Conservation (phyloP, 2,888 invertebrate genomes). For the Endotricha flammealis region DNA sequence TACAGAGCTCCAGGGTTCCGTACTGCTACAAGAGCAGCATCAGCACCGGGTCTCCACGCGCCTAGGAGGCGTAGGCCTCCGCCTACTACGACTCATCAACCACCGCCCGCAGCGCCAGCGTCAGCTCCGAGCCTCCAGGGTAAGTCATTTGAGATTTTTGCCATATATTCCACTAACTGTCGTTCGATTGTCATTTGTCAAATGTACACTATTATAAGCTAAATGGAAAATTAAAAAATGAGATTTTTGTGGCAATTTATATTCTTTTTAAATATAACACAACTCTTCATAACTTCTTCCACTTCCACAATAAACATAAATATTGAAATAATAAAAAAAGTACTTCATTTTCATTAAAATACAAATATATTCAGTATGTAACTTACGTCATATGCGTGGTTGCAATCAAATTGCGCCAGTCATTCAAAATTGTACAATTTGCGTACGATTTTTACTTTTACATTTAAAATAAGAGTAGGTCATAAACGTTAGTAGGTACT, state of each 20-base stretch:
- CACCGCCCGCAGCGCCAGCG: slow-evolving; percentile 61
- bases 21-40: slow-evolving; percentile 85
- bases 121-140: slow-evolving; percentile 76
- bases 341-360: neutral
- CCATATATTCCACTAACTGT: too few relatives aligned
- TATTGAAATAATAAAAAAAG: too few relatives aligned
- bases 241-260: too few relatives aligned
- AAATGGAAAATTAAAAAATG: too few relatives aligned
- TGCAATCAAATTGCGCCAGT: neutral
- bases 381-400: neutral
- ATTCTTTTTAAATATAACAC: too few relatives aligned
- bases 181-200: too few relatives aligned
- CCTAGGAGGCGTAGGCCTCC: slow-evolving; percentile 78
- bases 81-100: slow-evolving; percentile 56
- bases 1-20: slow-evolving; percentile 91
- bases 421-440: neutral
- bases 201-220: too few relatives aligned
- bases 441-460: neutral
- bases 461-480: neutral
- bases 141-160: slow-evolving; percentile 63
- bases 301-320: too few relatives aligned
- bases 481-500: neutral
- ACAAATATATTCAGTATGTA: neutral
- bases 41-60: slow-evolving; percentile 86
- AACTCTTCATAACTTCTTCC: too few relatives aligned